Conservation (phyloP, 35 echinoderm and acorn worm genomes). For the Antedon bifida region DNA sequence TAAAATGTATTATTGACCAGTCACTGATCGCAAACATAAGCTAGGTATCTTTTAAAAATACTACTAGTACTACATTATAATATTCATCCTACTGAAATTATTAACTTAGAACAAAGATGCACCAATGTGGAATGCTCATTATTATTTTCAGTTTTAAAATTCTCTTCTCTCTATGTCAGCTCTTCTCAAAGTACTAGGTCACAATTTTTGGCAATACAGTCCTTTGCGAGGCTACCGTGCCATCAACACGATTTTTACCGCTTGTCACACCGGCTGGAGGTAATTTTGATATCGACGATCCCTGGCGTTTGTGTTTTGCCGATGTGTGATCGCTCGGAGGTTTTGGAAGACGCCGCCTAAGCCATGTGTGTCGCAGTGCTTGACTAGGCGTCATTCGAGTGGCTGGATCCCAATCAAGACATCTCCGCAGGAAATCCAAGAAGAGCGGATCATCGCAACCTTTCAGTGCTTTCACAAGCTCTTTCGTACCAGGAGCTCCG, state of each 20-base stretch:
- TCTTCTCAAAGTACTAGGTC: slow-evolving; percentile 22
- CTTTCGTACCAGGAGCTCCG: slow-evolving; percentile 88
- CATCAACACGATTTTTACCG: slow-evolving; percentile 42
- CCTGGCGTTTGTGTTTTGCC: slow-evolving; percentile 88
- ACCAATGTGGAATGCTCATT: background rate
- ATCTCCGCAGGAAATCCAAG: slow-evolving; percentile 84
- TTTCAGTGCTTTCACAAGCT: slow-evolving; percentile 93
- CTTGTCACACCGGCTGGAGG: slow-evolving; percentile 64
- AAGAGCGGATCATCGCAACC: slow-evolving; percentile 87
- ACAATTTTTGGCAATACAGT: slow-evolving; percentile 99
- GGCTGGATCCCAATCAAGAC: slow-evolving; percentile 95
- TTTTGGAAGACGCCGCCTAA: slow-evolving; percentile 79
- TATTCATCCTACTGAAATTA: background rate
- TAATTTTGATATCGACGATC: slow-evolving; percentile 78
- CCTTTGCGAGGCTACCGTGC: slow-evolving; percentile 36
- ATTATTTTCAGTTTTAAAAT: background rate
- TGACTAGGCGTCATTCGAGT: slow-evolving; percentile 78
- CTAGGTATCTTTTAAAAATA: too few species aligned
- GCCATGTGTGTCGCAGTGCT: slow-evolving; percentile 82
- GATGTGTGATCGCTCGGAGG: slow-evolving; percentile 56
- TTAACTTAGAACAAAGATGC: background rate
- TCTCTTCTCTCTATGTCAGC: too few species aligned
- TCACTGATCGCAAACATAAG: too few species aligned
- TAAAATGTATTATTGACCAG: slow-evolving; percentile 5
- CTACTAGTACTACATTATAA: too few species aligned